These are phyloP conservation scores for Characodon lateralis DNA, from an alignment of 2,797 vertebrate genomes.

Conservation along the genomic window DNA sequence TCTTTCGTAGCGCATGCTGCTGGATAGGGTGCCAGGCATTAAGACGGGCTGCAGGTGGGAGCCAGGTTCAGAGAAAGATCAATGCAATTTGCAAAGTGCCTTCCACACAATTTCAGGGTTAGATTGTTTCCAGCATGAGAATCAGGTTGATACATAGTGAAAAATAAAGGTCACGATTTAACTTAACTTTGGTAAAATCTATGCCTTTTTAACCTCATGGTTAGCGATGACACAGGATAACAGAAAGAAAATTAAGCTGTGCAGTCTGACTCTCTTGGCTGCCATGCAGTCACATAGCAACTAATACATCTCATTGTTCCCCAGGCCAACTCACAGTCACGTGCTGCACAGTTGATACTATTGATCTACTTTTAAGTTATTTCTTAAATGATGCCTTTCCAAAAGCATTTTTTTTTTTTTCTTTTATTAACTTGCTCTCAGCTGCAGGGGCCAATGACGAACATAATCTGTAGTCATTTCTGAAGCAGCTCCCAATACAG, in stretches of 20 bases:
- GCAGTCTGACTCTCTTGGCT: slow-evolving; percentile 18
- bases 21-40: slow-evolving; percentile 48
- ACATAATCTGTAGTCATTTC: slow-evolving; percentile 7
- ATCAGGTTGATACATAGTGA: slow-evolving; percentile 23
- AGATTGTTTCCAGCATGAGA: slow-evolving; percentile 63
- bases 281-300: background rate
- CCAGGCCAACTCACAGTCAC: slow-evolving; percentile 22
- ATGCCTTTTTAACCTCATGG: slow-evolving; percentile 20
- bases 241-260: slow-evolving; percentile 13
- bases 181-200: slow-evolving; percentile 58
- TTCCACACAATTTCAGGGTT: slow-evolving; percentile 69
- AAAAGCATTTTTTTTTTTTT: slow-evolving; percentile 27
- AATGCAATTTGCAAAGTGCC: slow-evolving; percentile 79
- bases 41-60: slow-evolving; percentile 70
- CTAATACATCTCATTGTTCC: slow-evolving; percentile 14
- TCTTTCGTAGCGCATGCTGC: slow-evolving; percentile 20
- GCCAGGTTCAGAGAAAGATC: slow-evolving; percentile 74
- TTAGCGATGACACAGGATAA: slow-evolving; percentile 21
- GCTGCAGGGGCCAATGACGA: slow-evolving; percentile 4
- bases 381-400: slow-evolving; percentile 9
- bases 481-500: background rate
- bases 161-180: slow-evolving; percentile 61
- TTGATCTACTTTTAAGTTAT: slow-evolving; percentile 16
- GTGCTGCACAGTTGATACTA: slow-evolving; percentile 25
- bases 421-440: slow-evolving; percentile 16